phyloP scores from a whole-genome alignment of 2,113 vertebrate species.

The Myotis lucifugus region DNA sequence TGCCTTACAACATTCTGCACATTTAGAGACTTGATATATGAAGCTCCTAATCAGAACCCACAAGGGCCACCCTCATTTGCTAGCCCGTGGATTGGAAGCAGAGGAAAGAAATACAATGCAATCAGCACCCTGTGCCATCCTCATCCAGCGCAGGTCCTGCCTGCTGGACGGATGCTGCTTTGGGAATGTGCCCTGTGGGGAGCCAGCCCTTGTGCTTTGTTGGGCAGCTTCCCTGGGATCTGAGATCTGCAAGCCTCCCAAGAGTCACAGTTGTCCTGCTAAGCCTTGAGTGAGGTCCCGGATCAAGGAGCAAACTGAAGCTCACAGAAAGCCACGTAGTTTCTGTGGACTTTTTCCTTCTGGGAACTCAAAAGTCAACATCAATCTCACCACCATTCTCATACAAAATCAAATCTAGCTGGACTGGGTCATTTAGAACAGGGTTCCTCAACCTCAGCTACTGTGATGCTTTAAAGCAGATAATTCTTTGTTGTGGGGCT shows the following conservation, averaged over 20 bases:
- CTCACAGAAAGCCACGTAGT: neutral
- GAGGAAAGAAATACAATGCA: neutral
- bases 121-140: neutral
- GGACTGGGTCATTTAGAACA: neutral
- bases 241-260: neutral
- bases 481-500: neutral
- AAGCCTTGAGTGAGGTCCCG: neutral
- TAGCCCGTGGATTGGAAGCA: neutral
- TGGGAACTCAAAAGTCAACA: neutral
- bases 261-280: neutral
- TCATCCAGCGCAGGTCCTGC: neutral
- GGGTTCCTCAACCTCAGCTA: neutral
- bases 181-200: neutral
- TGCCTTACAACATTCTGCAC: constrained; percentile 51
- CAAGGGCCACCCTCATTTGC: neutral
- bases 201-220: neutral
- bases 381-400: neutral
- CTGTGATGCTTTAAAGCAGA: neutral
- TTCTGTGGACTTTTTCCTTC: neutral
- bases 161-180: neutral
- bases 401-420: neutral
- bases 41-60: constrained; percentile 31
- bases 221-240: neutral
- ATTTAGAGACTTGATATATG: constrained; percentile 40
- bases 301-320: neutral